phyloP scores from a whole-genome alignment of 2,113 vertebrate species.

The Rhizomys pruinosus region DNA sequence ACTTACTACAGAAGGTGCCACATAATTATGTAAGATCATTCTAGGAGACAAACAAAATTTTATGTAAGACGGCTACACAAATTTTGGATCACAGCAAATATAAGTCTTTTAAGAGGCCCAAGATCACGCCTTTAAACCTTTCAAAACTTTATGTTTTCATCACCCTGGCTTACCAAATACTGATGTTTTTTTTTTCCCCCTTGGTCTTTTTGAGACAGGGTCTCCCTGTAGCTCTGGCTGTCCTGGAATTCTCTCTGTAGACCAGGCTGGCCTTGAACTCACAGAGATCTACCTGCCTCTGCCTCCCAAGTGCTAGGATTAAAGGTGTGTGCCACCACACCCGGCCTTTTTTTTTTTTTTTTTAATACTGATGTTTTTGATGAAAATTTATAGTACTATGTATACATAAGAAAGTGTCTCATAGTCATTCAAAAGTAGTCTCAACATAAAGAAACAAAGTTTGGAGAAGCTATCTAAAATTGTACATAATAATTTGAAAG shows the following conservation, averaged over 20 bases:
- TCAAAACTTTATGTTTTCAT: slow-evolving; percentile 37
- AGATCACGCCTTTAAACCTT: slow-evolving; percentile 25
- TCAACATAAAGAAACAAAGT: slow-evolving; percentile 40
- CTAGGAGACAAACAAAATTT: slow-evolving; percentile 21
- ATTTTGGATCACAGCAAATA: slow-evolving; percentile 43
- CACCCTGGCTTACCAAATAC: background rate
- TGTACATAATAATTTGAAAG: slow-evolving; percentile 49
- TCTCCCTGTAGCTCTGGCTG: too few relatives aligned
- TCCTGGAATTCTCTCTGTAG: too few relatives aligned
- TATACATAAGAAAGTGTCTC: background rate
- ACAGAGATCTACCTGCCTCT: too few relatives aligned
- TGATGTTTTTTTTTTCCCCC: slow-evolving; percentile 42
- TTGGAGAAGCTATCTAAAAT: slow-evolving; percentile 9
- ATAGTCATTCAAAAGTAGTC: slow-evolving; percentile 37
- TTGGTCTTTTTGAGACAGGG: too few relatives aligned
- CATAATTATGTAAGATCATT: background rate
- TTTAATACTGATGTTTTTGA: slow-evolving; percentile 18
- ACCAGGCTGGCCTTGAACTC: too few relatives aligned
- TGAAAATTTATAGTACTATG: slow-evolving; percentile 10
- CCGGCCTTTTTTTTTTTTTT: too few relatives aligned
- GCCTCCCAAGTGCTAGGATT: too few relatives aligned
- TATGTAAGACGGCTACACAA: background rate
- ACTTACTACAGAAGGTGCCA: background rate
- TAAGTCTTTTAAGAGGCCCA: slow-evolving; percentile 38
- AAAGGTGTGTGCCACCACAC: too few relatives aligned